Base-by-base conservation (phyloP, 2,888 invertebrate species). In the Cacoxenus indagator region DNA sequence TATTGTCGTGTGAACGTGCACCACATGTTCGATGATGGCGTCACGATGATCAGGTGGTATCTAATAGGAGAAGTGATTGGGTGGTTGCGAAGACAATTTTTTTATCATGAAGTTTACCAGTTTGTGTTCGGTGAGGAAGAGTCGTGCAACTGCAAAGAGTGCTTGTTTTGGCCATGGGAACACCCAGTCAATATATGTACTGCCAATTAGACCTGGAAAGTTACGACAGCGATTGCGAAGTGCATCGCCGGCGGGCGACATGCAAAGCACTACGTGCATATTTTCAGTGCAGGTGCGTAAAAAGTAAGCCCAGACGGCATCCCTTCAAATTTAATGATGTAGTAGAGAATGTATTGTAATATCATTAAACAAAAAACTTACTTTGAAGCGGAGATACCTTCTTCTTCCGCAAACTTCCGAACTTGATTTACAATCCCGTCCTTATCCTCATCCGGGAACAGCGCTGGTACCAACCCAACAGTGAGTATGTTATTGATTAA, bases 91-190 rank as follows among this genome's bases (percentile, higher is more conserved):
- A 11, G 2, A 6, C 27, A 3, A 5, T 54, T 55, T 22, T 6
- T 26, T 24, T 1, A 55, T 14, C 1, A 11, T 22, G 0, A 73
- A 67, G 0, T 78, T 75, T 83, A 89, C 91, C 87, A 86, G 67
- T 0, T 76, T 67, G 69, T 90, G 94, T 92, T 96, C 93, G 77
- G 93, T 91, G 0, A 97, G 90, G 82, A 93, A 95, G 1, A 95
- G 93, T 68, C 93, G 93, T 0, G 97, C 97, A 0, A 97, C 96
- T 0, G 96, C 95, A 67, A 93, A 89, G 61, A 97, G 86, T 0
- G 97, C 97, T 86, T 97, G 95, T 74, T 93, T 91, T 0, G 97
- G 96, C 97, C 97, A 97, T 0, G 96, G 93, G 87, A 95, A 96
- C 85, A 96, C 92, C 97, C 97, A 97, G 87, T 97, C 96, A 73